Percentiles rank a stretch among this genome's conserved stretches.
Conservation (phyloP, 2,888 invertebrate species). For the Clunio marinus region DNA sequence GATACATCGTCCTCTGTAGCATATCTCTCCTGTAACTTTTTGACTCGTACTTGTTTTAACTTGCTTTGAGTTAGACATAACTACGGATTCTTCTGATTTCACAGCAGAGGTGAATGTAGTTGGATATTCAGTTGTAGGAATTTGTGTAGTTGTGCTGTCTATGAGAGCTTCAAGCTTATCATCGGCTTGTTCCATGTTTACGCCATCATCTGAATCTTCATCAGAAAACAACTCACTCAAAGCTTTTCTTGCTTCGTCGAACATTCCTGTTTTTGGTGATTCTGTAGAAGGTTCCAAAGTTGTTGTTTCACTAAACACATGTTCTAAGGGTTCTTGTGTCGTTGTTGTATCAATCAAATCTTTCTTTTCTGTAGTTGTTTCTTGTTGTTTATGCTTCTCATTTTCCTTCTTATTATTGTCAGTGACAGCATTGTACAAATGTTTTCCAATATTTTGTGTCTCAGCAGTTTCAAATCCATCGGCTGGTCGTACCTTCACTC, state of each 20-base stretch:
- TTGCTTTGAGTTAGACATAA: conserved; percentile 45
- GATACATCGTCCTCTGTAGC: conserved; percentile 79
- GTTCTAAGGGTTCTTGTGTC: conserved; percentile 14
- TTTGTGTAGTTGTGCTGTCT: conserved; percentile 40
- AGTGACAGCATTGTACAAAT: conserved; percentile 46
- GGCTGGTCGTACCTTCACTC: conserved; percentile 60
- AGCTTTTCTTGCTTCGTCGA: conserved; percentile 50
- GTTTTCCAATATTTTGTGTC: conserved; percentile 67
- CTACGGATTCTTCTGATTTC: conserved; percentile 78
- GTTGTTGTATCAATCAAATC: conserved; percentile 41
- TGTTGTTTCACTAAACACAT: conserved; percentile 24
- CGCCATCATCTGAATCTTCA: conserved; percentile 47
- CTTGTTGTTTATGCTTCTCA: conserved; percentile 39
- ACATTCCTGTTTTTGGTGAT: conserved; percentile 43
- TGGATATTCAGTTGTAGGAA: conserved; percentile 42
- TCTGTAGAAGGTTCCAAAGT: not conserved
- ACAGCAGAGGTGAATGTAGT: conserved; percentile 63
- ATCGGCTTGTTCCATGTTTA: conserved; percentile 45
- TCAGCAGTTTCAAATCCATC: conserved; percentile 76
- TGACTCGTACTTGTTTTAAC: conserved; percentile 24
- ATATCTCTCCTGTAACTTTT: conserved; percentile 59
- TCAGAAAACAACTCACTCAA: conserved; percentile 48
- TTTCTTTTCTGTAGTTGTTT: conserved; percentile 42
- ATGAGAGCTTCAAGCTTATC: conserved; percentile 26
- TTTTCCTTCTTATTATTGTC: conserved; percentile 32